Evolutionary conservation across 92 coral and sea anemone species (phyloP).

Genomic region (Anthopleura xanthogrammica): DNA sequence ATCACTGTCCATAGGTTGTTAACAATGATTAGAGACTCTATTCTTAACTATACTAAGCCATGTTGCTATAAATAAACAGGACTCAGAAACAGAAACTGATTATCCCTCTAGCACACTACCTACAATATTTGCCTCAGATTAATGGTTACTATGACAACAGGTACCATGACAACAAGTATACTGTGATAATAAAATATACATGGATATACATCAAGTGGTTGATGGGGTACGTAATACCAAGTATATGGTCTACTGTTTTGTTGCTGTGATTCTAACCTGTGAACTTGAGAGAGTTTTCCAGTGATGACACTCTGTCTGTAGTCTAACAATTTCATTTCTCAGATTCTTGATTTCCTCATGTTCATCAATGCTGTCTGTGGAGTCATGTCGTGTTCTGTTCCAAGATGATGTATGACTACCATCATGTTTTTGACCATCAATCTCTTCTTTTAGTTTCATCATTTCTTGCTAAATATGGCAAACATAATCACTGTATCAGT

Average conservation of each 20-base stretch:
- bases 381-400: conserved; percentile 55
- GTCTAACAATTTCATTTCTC: conserved; percentile 55
- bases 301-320: conserved; percentile 82
- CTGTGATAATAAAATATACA: too few species aligned
- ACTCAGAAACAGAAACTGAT: too few species aligned
- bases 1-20: too few species aligned
- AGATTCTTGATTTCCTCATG: conserved; percentile 70
- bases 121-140: too few species aligned
- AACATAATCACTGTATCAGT: neutral
- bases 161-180: too few species aligned
- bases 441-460: conserved; percentile 63
- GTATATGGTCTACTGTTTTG: neutral
- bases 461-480: conserved; percentile 61
- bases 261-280: conserved; percentile 38
- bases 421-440: conserved; percentile 51
- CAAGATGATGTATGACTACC: conserved; percentile 42
- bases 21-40: too few species aligned
- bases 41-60: too few species aligned
- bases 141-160: too few species aligned
- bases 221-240: neutral
- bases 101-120: too few species aligned
- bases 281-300: conserved; percentile 67
- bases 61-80: too few species aligned
- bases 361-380: conserved; percentile 66
- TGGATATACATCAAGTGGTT: too few species aligned